Evolutionary conservation across 2,797 vertebrate species (phyloP).

Genomic region (Halcyon smyrnensis): DNA sequence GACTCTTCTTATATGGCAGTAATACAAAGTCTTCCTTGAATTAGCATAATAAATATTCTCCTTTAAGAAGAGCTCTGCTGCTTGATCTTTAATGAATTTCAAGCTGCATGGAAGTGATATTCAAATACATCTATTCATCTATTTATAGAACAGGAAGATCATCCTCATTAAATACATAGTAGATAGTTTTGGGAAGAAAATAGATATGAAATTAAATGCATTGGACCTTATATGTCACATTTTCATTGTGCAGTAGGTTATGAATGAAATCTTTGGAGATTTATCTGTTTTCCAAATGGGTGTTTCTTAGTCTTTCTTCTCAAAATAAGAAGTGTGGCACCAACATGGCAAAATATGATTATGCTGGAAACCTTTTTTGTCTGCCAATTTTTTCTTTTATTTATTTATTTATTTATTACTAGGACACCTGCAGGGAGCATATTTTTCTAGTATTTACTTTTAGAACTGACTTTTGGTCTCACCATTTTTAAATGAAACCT

Average conservation of each 20-base stretch:
- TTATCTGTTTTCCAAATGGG: not conserved
- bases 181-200: not conserved
- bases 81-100: not conserved
- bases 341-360: not conserved
- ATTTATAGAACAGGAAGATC: not conserved
- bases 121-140: not conserved
- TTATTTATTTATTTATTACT: not conserved
- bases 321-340: not conserved
- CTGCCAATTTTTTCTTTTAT: not conserved
- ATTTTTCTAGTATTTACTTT: not conserved
- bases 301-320: not conserved
- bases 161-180: not conserved
- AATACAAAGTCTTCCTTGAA: not conserved
- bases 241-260: not conserved
- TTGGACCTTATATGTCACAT: not conserved
- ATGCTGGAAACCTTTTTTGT: not conserved
- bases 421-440: not conserved
- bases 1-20: not conserved
- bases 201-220: not conserved
- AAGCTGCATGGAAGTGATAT: not conserved
- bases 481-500: not conserved
- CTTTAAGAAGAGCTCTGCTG: not conserved
- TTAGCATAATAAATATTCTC: not conserved
- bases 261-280: not conserved
- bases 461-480: not conserved